Percentiles rank a stretch among this genome's conserved stretches.
Conservation (phyloP, 2,113 vertebrate species). For the Penelope pileata region DNA sequence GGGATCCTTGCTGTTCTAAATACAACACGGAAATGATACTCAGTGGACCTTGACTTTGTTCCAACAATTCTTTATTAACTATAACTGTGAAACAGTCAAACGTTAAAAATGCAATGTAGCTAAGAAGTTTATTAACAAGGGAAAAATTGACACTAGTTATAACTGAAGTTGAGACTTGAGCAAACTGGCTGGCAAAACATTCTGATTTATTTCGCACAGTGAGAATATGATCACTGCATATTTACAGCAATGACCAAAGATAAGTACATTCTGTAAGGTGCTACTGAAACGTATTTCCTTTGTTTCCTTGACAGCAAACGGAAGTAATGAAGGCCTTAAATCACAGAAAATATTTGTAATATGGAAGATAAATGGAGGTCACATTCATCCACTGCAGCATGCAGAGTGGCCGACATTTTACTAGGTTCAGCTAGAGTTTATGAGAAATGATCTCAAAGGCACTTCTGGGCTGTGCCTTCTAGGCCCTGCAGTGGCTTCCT, state of each 20-base stretch:
- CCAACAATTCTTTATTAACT: neutral
- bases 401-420: conserved; percentile 66
- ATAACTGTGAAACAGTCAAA: neutral
- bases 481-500: neutral
- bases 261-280: conserved; percentile 76
- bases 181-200: conserved; percentile 60
- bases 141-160: neutral
- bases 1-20: neutral
- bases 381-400: conserved; percentile 61
- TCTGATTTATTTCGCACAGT: conserved; percentile 75
- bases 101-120: conserved; percentile 4
- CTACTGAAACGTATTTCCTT: conserved; percentile 80
- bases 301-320: conserved; percentile 78
- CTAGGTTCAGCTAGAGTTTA: conserved; percentile 78
- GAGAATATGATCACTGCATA: conserved; percentile 66
- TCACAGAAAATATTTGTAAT: conserved; percentile 76
- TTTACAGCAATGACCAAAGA: conserved; percentile 73
- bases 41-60: neutral
- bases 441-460: conserved; percentile 53
- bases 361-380: conserved; percentile 75
- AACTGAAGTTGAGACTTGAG: conserved; percentile 25
- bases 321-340: conserved; percentile 77
- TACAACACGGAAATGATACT: neutral
- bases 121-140: conserved; percentile 19
- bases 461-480: neutral